Evolutionary conservation across 1,140 invertebrate genomes (phyloP), one percentile per base, ranked within the genome.

Genomic region (Conopomorpha cramerella): DNA sequence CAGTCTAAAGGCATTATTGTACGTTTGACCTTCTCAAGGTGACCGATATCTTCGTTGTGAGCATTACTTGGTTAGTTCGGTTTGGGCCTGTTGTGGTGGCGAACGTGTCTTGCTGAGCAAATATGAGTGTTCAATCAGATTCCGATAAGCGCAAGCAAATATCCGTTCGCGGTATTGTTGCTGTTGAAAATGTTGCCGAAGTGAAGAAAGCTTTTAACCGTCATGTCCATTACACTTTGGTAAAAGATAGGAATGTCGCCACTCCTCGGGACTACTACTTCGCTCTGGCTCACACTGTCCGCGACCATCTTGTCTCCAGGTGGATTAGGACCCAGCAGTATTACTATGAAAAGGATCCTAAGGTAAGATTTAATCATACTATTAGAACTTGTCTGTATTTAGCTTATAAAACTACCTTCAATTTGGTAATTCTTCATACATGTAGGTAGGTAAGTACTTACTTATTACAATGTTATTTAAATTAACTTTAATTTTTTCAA

Each of bases 241-340:
- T 98, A 38, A 99, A 99, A 78, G 98, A 99, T 76, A 84, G 98
- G 47, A 99, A 99, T 88, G 96, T 99, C 30, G 89, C 97, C 12
- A 99, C 96, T 2, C 84, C 89, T 11, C 81, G 96, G 48, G 98
- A 99, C 78, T 99, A 99, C 73, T 99, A 93, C 74, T 96, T 97
- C 61, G 95, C 98, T 29, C 80, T 99, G 46, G 96, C 97, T 2
- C 90, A 99, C 73, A 96, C 95, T 34, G 96, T 99, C 45, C 90
- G 94, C 65, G 97, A 99, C 79, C 96, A 99, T 77, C 83, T 99
- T 43, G 95, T 98, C 2, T 95, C 93, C 7, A 83, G 98, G 67
- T 99, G 98, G 98, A 99, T 99, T 56, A 86, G 97, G 37, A 99
- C 98, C 15, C 97, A 99, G 72, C 98, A 99, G 72, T 86, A 96